These are phyloP conservation scores for Adelognathus sp. DNA, from an alignment of 2,888 invertebrate genomes.

Conservation along the genomic window DNA sequence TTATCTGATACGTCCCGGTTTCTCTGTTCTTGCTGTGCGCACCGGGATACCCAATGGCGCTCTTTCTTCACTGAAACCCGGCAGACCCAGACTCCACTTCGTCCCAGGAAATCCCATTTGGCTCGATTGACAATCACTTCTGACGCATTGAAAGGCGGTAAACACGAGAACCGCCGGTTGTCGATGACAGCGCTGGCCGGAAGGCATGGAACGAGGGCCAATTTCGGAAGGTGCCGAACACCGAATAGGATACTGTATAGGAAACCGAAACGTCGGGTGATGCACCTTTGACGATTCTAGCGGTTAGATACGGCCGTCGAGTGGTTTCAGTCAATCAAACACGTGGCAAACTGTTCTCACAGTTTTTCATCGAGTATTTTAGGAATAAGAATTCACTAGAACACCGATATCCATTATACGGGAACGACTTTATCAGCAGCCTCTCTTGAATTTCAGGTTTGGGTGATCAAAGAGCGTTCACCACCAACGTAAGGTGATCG, in stretches of 20 bases:
- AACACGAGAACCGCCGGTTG: constrained; percentile 29
- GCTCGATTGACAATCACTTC: constrained; percentile 57
- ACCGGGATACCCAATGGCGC: constrained; percentile 20
- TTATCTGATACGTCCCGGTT: constrained; percentile 9
- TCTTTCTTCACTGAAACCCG: constrained; percentile 20
- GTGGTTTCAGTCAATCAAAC: not conserved
- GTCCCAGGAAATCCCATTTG: constrained; percentile 48
- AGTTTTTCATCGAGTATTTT: not conserved
- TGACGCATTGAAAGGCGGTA: constrained; percentile 46
- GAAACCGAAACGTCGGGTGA: not conserved
- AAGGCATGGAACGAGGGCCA: not conserved
- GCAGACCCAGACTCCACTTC: constrained; percentile 4
- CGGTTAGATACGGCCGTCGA: too few species aligned
- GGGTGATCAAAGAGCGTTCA: too few species aligned
- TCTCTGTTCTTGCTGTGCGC: constrained; percentile 28
- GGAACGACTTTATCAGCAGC: too few species aligned
- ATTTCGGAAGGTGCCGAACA: constrained; percentile 12
- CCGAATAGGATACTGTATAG: not conserved
- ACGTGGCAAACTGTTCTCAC: not conserved
- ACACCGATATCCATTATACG: not conserved
- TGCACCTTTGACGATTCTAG: not conserved
- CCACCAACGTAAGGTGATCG: too few species aligned
- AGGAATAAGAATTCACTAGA: not conserved
- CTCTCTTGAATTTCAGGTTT: too few species aligned
- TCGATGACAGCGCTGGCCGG: not conserved